phyloP scores from a whole-genome alignment of 2,797 vertebrate genomes.

The Eurystomus glaucurus region DNA sequence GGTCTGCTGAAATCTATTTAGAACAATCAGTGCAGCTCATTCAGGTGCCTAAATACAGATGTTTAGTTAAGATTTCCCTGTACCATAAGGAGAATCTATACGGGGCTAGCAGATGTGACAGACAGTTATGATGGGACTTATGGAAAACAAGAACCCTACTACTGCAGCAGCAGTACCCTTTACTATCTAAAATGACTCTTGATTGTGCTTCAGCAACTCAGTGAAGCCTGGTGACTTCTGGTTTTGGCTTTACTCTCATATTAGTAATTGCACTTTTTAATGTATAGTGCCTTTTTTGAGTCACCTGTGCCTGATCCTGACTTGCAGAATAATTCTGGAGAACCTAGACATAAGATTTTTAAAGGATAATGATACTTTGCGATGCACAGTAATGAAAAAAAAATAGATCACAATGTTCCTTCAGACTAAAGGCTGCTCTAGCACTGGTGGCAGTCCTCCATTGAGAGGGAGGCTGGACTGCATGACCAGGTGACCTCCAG shows the following conservation, averaged over 20 bases:
- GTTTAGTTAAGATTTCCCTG: not conserved
- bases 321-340: not conserved
- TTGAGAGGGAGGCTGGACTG: not conserved
- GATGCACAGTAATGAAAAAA: not conserved
- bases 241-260: not conserved
- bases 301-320: not conserved
- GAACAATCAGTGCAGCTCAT: not conserved
- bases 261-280: not conserved
- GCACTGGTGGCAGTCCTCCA: not conserved
- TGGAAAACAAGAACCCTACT: not conserved
- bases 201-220: not conserved
- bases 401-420: rapidly evolving
- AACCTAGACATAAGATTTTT: not conserved
- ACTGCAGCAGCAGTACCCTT: not conserved
- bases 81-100: not conserved
- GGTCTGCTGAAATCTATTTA: not conserved
- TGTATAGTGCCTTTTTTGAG: not conserved
- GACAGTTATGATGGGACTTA: not conserved
- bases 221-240: not conserved
- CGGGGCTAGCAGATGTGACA: not conserved
- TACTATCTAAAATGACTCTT: not conserved
- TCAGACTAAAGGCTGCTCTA: not conserved
- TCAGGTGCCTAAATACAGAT: not conserved
- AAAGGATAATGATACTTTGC: not conserved
- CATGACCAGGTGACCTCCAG: not conserved